phyloP scores from a whole-genome alignment of 1,140 invertebrate genomes.

The Nilaparvata lugens region DNA sequence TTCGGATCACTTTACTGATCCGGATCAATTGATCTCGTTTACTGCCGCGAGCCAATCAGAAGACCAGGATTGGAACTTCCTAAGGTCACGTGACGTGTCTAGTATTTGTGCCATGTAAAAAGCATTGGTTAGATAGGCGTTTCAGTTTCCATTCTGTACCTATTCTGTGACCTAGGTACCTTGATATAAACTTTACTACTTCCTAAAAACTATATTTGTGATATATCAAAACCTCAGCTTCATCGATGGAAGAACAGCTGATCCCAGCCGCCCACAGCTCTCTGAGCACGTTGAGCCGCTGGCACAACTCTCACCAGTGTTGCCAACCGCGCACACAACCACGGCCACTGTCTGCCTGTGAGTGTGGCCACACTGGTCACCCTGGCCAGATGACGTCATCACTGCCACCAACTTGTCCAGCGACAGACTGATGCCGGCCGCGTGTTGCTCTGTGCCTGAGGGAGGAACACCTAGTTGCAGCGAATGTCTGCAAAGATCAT shows the following conservation, averaged over 20 bases:
- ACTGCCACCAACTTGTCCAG: slow-evolving; percentile 56
- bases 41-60: too few species aligned
- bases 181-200: too few species aligned
- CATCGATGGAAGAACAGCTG: slow-evolving; percentile 42
- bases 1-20: too few species aligned
- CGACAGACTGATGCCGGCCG: slow-evolving; percentile 65
- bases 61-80: too few species aligned
- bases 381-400: slow-evolving; percentile 21
- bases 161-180: too few species aligned
- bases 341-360: slow-evolving; percentile 46
- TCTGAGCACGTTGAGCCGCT: slow-evolving; percentile 48
- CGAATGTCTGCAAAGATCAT: slow-evolving; percentile 18
- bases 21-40: too few species aligned
- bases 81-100: too few species aligned
- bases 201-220: too few species aligned
- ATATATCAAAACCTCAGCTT: slow-evolving; percentile 29
- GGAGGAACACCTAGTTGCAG: slow-evolving; percentile 32
- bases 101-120: too few species aligned
- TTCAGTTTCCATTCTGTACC: too few species aligned
- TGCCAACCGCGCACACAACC: slow-evolving; percentile 52
- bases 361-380: slow-evolving; percentile 35
- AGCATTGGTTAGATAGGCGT: too few species aligned
- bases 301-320: slow-evolving; percentile 43
- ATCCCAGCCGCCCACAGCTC: slow-evolving; percentile 49
- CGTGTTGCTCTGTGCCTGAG: slow-evolving; percentile 40